Percentiles rank a stretch among this genome's conserved stretches.
phyloP scores from a whole-genome alignment of 2,113 vertebrate genomes.

The Picathartes gymnocephalus region DNA sequence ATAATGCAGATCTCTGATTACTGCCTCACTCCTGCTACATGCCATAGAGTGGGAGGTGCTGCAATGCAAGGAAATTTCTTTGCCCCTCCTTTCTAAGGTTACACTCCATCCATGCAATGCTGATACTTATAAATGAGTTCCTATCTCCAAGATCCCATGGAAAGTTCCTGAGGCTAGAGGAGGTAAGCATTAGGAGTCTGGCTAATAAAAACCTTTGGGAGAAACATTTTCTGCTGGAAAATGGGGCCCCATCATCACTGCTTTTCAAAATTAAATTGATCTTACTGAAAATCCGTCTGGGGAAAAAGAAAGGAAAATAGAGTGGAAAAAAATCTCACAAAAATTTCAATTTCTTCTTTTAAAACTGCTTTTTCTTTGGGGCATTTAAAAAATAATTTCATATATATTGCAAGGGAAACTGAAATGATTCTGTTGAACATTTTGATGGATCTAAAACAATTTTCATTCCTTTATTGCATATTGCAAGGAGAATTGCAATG shows the following conservation, averaged over 20 bases:
- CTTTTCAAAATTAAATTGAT: slow-evolving; percentile 10
- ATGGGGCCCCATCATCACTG: neutral
- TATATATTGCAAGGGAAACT: neutral
- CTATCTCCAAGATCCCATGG: neutral
- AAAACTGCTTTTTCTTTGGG: slow-evolving; percentile 17
- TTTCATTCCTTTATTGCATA: slow-evolving; percentile 24
- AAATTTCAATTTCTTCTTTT: neutral
- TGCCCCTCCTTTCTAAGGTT: neutral
- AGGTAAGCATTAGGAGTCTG: neutral
- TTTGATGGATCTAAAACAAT: slow-evolving; percentile 33
- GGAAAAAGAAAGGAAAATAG: neutral
- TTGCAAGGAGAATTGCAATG: neutral
- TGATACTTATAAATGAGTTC: neutral
- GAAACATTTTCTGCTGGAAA: neutral
- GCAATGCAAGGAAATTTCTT: neutral
- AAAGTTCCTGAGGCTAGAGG: neutral
- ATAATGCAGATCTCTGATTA: neutral
- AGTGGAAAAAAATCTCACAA: neutral
- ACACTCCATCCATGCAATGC: neutral
- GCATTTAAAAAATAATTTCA: slow-evolving; percentile 13
- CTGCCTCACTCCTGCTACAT: neutral
- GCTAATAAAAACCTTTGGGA: neutral
- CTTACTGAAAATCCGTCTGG: neutral
- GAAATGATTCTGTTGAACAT: slow-evolving; percentile 7
- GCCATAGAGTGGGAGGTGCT: neutral